Evolutionary conservation across 2,888 invertebrate genomes (phyloP), one percentile per base, ranked within the genome.

Genomic region (Lithosia quadra): DNA sequence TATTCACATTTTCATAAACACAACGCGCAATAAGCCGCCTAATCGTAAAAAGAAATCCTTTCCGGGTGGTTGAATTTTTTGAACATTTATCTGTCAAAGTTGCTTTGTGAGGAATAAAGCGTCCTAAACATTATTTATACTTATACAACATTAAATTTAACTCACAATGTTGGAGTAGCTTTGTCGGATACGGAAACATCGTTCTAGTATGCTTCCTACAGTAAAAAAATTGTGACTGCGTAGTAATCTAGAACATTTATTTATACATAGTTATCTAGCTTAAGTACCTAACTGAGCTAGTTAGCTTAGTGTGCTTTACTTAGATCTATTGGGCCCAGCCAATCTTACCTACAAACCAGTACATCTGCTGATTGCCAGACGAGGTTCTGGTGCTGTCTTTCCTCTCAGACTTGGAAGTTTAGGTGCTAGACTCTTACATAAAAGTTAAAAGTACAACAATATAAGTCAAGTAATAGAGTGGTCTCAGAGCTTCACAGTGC

Each of bases 41-140:
- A 28, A 57, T 28, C 28, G 57, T 59, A 13, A 21, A 59, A 34
- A 59, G 49, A 49, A 36, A 59, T 36, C 15, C 36, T 59, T 59
- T 59, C 22, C 21, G 15, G 34, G 13, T 15, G 13, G 36, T 34
- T 34, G 22, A 13, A 36, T 22, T 59, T 59, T 59, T 59, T 13
- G 21, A 22, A 59, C 59, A 36, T 49, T 36, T 59, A 36, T 21
- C 59, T 59, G 13, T 36, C 59, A 59, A 59, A 36, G 22, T 59
- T 34, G 21, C 58, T 58, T 58, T 58, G n/a, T 58, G 36, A 36
- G 11, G 13, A 59, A 59, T 59, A 34, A 34, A 34, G 5, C 34
- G 34, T 21, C 9, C 57, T 18, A 57, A 28, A 49, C 49, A 49
- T 49, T 49, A 49, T 49, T 28, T 18, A 28, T 57, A 28, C 21